Percentiles rank a stretch among this genome's conserved stretches.
Conservation (phyloP, 2,888 invertebrate species). For the Drosophila affinis region DNA sequence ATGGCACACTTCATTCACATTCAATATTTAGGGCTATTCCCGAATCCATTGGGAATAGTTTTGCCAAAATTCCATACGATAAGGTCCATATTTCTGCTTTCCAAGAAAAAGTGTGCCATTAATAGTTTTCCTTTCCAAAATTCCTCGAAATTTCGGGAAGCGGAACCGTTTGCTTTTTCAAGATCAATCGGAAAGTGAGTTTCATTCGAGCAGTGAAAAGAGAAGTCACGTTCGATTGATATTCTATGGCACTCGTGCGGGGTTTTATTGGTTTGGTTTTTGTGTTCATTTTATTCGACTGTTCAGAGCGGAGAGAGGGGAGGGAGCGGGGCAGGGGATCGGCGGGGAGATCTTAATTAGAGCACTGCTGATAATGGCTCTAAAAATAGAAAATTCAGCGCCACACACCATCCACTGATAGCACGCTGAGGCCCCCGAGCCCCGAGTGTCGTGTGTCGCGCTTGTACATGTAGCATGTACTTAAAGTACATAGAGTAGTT, state of each 20-base stretch:
- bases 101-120: not conserved
- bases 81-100: not conserved
- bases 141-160: not conserved
- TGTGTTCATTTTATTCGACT: slow-evolving; percentile 50
- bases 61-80: not conserved
- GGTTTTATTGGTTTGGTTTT: slow-evolving; percentile 49
- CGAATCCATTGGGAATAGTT: not conserved
- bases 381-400: slow-evolving; percentile 62
- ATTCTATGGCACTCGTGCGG: slow-evolving; percentile 11
- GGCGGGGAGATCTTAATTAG: slow-evolving; percentile 75
- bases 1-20: too few species aligned
- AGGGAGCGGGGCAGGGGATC: not conserved
- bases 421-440: slow-evolving; percentile 41
- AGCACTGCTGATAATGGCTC: slow-evolving; percentile 71
- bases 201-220: not conserved
- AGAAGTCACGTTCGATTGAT: not conserved
- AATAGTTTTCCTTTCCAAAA: not conserved
- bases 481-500: slow-evolving; percentile 5
- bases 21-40: too few species aligned
- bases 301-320: slow-evolving; percentile 51
- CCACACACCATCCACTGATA: slow-evolving; percentile 56
- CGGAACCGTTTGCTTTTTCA: not conserved
- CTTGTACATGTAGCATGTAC: not conserved
- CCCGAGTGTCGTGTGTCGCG: slow-evolving; percentile 53
- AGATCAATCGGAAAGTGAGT: not conserved